Evolutionary conservation across 2,797 vertebrate genomes (phyloP), one percentile per base, ranked within the genome.

Genomic region (Natrix natrix): DNA sequence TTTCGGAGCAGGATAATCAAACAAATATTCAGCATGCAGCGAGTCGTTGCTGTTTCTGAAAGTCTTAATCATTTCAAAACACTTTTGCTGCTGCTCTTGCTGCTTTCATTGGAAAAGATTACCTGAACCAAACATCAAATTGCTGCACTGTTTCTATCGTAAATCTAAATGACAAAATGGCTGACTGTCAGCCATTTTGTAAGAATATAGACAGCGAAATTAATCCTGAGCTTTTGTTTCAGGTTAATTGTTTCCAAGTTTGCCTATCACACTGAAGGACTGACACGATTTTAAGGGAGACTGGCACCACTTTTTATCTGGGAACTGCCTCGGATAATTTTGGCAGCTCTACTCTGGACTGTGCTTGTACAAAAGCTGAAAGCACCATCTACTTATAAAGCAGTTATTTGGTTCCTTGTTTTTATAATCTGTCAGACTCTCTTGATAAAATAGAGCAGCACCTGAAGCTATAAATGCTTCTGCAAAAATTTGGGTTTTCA

Each of bases 101-200:
- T 88, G 13, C 56, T 93, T 93, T 54, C n/a, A 43, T 5, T 86
- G 32, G 0, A 61, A 13, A 60, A 61, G 16, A 59, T 20, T 2
- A 83, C 0, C 90, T 0, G 17, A 91, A 93, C 60, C 28, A 1
- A 89, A 92, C 17, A 83, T 0, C 59, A 83, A 87, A 95, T 8
- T 87, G 13, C 57, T 20, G 0, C 37, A 1, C 0, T 55, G 57
- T 91, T 93, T 88, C 83, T 57, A 14, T 13, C 8, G 91, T 90
- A 87, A 26, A 92, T 91, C 91, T 91, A 59, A 91, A 92, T 43
- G 86, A 97, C 95, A 97, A 97, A 97, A 97, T 97, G 97, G 96
- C 96, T 26, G 94, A 6, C 90, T 0, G 92, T 94, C 96, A 93
- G 96, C 97, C 97, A 97, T 97, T 97, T 97, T 95, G 96, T 97